Base-by-base conservation (phyloP, 2,888 invertebrate species). In the Watsonalla binaria region DNA sequence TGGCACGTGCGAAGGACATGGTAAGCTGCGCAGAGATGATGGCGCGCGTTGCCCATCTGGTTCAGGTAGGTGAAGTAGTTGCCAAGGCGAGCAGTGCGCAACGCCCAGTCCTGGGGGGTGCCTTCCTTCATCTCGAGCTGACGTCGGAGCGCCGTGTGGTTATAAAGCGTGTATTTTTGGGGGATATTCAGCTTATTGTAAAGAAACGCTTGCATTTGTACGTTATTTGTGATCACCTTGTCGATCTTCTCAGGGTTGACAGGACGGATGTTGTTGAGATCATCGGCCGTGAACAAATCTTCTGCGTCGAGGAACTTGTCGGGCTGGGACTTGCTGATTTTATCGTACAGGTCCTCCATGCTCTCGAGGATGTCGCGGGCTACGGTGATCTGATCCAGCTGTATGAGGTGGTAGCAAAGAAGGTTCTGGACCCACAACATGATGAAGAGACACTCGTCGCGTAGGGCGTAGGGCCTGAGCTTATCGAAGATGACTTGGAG, bases 11-110 rank as follows among this genome's bases (percentile, higher is more conserved):
- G 82, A 46, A 94, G 72, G 7, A 94, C 89, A 58, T 90, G 83
- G 65, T 92, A 91, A 0, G 94, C 92, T 45, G 93, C 93, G 63
- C 92, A 92, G 56, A 95, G 82, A 74, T 95, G 94, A 76, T 95
- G 94, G 45, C 94, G 82, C 5, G 94, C 93, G 60, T 91, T 87
- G 13, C 76, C 80, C 13, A 82, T 76, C 56, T 85, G 78, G 56
- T 84, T 85, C 2, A 90, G 69, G 56, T 84, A 86, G 0, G 84
- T 87, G 61, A 92, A 92, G 62, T 92, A 88, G 62, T 90, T 87
- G 13, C 92, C 92, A 0, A 93, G 81, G 42, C 92, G 80, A 0
- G 91, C 92, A 14, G 92, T 84, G 55, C 92, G 82, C 52, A 91
- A 69, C 0, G 92, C 92, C 93, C 93, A 93, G 62, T 90, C 89